Percentiles rank a stretch among this genome's conserved stretches.
Evolutionary conservation across 2,797 vertebrate species (phyloP).

Genomic region (Mustela erminea): DNA sequence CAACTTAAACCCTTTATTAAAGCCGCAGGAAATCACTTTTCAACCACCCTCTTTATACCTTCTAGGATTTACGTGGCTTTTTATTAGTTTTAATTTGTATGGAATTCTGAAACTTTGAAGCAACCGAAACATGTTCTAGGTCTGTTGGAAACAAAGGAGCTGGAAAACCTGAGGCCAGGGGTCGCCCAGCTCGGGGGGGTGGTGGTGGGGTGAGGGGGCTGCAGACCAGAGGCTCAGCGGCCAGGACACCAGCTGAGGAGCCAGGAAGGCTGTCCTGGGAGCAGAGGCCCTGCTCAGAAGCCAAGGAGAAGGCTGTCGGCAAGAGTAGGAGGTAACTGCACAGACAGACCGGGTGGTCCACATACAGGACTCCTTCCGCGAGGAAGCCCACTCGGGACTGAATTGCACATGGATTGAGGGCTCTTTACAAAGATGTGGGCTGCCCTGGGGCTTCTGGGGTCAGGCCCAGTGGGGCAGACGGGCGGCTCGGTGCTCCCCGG

Average conservation of each 20-base stretch:
- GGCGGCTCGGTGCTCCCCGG: fast-evolving
- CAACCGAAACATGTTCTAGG: neutral
- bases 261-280: fast-evolving
- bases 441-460: neutral
- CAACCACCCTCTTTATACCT: neutral
- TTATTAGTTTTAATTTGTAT: neutral
- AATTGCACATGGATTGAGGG: neutral
- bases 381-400: neutral
- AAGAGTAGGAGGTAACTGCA: neutral
- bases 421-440: neutral
- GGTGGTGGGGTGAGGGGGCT: neutral
- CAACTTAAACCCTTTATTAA: neutral
- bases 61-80: neutral
- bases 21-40: neutral
- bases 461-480: neutral
- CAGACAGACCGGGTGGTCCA: neutral
- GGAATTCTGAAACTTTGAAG: neutral
- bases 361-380: neutral
- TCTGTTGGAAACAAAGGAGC: neutral
- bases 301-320: neutral
- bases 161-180: neutral
- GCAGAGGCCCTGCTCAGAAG: neutral
- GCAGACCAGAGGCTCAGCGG: too few relatives aligned
- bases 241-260: too few relatives aligned
- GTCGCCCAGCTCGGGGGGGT: neutral